phyloP scores from a whole-genome alignment of 2,113 vertebrate genomes.

The Hypocryptadius cinnamomeus region DNA sequence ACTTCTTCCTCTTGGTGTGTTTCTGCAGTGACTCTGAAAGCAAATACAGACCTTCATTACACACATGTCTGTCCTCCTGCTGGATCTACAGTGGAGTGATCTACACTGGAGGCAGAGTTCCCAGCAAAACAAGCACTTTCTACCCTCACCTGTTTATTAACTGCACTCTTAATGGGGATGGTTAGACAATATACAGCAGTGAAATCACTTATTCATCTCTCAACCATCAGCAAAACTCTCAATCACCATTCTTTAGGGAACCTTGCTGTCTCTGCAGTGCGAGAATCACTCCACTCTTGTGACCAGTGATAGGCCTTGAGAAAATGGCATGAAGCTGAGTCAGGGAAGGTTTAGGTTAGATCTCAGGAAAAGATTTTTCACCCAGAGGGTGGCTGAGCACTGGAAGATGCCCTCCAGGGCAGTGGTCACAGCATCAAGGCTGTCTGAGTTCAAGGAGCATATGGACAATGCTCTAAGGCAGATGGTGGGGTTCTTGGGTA shows the following conservation, averaged over 20 bases:
- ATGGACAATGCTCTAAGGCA: background rate
- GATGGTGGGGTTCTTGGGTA: background rate
- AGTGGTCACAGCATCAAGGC: background rate
- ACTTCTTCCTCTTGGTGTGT: constrained; percentile 70
- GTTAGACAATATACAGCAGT: background rate
- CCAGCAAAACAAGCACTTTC: background rate
- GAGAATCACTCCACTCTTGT: background rate
- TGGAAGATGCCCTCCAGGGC: background rate
- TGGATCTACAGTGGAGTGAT: no score
- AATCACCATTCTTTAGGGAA: background rate
- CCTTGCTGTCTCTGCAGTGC: background rate
- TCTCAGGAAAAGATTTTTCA: background rate
- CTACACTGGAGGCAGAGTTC: background rate
- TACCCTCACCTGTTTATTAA: background rate
- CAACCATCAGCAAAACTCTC: background rate
- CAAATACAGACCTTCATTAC: background rate
- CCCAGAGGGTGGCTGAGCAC: background rate
- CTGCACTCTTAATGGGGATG: background rate
- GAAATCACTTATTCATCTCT: background rate
- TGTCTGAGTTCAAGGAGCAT: background rate
- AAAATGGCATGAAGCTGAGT: background rate
- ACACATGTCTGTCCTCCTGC: background rate
- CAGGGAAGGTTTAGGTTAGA: background rate
- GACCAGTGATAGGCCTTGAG: background rate
- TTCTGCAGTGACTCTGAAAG: constrained; percentile 66